Evolutionary conservation across 2,888 invertebrate genomes (phyloP).

Genomic region (Chalcosyrphus nemorum): DNA sequence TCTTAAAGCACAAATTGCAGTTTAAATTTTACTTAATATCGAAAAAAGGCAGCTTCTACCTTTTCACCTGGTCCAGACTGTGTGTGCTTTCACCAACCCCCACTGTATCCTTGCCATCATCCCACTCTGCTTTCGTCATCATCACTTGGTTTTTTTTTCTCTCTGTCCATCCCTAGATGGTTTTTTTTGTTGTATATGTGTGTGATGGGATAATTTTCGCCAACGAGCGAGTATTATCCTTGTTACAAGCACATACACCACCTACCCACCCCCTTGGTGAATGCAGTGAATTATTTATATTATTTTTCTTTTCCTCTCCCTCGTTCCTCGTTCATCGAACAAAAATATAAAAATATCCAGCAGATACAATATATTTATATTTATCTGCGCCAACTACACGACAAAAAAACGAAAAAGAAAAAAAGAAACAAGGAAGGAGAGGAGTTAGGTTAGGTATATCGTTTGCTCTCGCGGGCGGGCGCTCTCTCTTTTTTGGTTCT

Average conservation of each 20-base stretch:
- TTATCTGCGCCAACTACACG: conserved; percentile 35
- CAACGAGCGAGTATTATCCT: conserved; percentile 52
- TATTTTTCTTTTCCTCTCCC: conserved; percentile 4
- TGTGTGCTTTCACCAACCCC: not conserved
- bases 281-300: conserved; percentile 67
- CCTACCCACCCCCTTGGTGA: conserved; percentile 29
- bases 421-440: not conserved
- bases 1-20: conserved; percentile 40
- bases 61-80: conserved; percentile 42
- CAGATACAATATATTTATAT: conserved; percentile 38
- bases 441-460: too few relatives aligned
- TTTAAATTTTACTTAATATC: conserved; percentile 28
- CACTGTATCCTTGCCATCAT: conserved; percentile 45
- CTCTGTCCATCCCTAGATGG: conserved; percentile 48
- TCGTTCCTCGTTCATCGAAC: too few relatives aligned
- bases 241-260: conserved; percentile 29
- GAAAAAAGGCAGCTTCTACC: not conserved
- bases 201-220: conserved; percentile 51
- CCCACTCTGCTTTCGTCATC: conserved; percentile 63
- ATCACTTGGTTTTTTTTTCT: conserved; percentile 31
- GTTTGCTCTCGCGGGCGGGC: not conserved
- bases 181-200: conserved; percentile 11
- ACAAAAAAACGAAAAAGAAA: not conserved
- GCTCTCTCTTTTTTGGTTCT: not conserved
- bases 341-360: conserved; percentile 55